Evolutionary conservation across 2,888 invertebrate genomes (phyloP).

Genomic region (Dorcus parallelipipedus): DNA sequence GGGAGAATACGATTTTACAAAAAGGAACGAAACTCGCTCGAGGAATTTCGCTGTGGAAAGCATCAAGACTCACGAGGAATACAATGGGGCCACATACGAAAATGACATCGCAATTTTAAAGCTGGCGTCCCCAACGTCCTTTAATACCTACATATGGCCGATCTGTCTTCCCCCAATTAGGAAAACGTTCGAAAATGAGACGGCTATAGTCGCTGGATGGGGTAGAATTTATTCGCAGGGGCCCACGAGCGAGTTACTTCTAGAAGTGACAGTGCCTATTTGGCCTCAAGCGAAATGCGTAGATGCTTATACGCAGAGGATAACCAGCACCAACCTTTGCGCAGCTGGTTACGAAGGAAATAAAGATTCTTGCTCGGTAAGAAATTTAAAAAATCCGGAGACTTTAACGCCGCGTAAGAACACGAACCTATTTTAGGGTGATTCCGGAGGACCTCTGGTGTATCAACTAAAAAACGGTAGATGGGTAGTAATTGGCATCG

Average conservation of each 20-base stretch:
- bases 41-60: constrained; percentile 66
- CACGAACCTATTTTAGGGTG: constrained; percentile 57
- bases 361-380: constrained; percentile 79
- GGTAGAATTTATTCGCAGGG: constrained; percentile 72
- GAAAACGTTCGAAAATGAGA: constrained; percentile 56
- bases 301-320: constrained; percentile 59
- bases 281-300: constrained; percentile 69
- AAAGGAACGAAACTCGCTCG: constrained; percentile 64
- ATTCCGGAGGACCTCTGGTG: constrained; percentile 81
- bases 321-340: constrained; percentile 69
- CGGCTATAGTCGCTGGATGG: constrained; percentile 74
- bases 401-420: too few relatives aligned
- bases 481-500: constrained; percentile 77
- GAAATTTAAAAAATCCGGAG: not conserved
- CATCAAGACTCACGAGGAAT: constrained; percentile 66
- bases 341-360: constrained; percentile 75
- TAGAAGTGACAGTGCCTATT: constrained; percentile 76
- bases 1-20: constrained; percentile 77
- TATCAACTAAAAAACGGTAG: constrained; percentile 69
- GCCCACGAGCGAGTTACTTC: constrained; percentile 55
- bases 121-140: constrained; percentile 62
- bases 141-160: constrained; percentile 79
- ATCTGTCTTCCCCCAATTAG: constrained; percentile 72
- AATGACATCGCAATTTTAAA: constrained; percentile 77
- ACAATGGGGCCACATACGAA: constrained; percentile 63